phyloP scores from a whole-genome alignment of 2,888 invertebrate genomes.

The Anthophora plumipes region DNA sequence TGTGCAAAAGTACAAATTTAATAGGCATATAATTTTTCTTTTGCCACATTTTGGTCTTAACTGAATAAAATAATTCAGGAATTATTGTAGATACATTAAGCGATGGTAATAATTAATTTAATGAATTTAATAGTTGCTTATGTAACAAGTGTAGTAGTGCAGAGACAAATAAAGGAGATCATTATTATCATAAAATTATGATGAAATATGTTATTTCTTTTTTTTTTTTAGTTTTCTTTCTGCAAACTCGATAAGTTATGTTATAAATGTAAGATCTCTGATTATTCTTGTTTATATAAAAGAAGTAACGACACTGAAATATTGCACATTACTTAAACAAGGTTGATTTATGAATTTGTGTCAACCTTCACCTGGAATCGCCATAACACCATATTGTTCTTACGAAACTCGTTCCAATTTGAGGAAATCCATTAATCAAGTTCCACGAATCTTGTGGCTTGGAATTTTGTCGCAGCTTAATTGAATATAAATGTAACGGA shows the following conservation, averaged over 20 bases:
- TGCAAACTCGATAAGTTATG: not conserved
- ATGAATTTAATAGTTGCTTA: too few relatives aligned
- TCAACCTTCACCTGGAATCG: not conserved
- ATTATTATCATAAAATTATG: not conserved
- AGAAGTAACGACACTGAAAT: not conserved
- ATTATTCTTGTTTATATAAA: not conserved
- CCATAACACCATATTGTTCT: not conserved
- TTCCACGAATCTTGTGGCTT: too few relatives aligned
- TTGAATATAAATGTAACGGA: too few relatives aligned
- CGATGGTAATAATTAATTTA: too few relatives aligned
- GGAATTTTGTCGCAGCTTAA: too few relatives aligned
- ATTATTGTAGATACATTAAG: too few relatives aligned
- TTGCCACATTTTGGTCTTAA: too few relatives aligned
- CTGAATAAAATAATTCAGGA: too few relatives aligned
- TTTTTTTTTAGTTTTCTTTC: not conserved
- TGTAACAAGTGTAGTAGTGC: too few relatives aligned
- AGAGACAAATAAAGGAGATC: not conserved
- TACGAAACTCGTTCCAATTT: not conserved
- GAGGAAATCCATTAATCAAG: too few relatives aligned
- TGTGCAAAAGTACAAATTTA: too few relatives aligned
- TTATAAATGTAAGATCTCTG: not conserved
- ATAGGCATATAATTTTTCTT: too few relatives aligned
- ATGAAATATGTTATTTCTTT: not conserved
- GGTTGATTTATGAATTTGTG: conserved; percentile 2
- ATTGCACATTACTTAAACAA: not conserved